phyloP scores from a whole-genome alignment of 2,888 invertebrate genomes.

The Electrophaes corylata region DNA sequence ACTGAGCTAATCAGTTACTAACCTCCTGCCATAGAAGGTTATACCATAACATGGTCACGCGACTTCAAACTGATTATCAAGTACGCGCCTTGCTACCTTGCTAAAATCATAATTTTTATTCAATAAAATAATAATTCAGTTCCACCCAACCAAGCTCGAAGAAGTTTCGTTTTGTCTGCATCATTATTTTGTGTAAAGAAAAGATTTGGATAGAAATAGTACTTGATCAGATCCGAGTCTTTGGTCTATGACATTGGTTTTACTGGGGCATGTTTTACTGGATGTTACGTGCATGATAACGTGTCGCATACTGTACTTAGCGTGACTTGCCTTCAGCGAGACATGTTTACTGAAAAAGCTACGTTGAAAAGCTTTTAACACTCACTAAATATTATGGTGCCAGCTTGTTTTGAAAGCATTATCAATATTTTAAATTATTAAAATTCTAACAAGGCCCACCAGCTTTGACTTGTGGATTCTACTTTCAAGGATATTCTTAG shows the following conservation, averaged over 20 bases:
- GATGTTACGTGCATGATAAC: neutral
- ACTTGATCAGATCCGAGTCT: too few relatives aligned
- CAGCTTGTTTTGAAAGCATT: constrained; percentile 1
- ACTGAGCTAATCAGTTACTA: neutral
- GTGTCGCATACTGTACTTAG: constrained; percentile 26
- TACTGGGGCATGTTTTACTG: too few relatives aligned
- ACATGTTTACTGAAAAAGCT: constrained; percentile 35
- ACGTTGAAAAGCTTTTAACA: constrained; percentile 30
- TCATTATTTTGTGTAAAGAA: too few relatives aligned
- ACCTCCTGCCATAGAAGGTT: constrained; percentile 14
- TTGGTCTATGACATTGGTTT: too few relatives aligned
- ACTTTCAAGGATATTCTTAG: too few relatives aligned
- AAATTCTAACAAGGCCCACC: constrained; percentile 1
- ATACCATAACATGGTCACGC: constrained; percentile 23
- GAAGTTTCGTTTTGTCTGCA: too few relatives aligned
- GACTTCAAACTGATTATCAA: constrained; percentile 15
- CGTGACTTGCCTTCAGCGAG: constrained; percentile 37
- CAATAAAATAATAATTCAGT: too few relatives aligned
- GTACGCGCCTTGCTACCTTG: neutral
- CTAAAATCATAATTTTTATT: too few relatives aligned
- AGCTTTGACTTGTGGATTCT: neutral
- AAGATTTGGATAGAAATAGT: too few relatives aligned
- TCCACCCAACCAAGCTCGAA: too few relatives aligned
- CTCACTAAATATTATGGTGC: constrained; percentile 15
- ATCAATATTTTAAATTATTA: constrained; percentile 2